These are phyloP conservation scores for Tenthredo mesomela DNA, from an alignment of 2,888 invertebrate species.

Conservation along the genomic window DNA sequence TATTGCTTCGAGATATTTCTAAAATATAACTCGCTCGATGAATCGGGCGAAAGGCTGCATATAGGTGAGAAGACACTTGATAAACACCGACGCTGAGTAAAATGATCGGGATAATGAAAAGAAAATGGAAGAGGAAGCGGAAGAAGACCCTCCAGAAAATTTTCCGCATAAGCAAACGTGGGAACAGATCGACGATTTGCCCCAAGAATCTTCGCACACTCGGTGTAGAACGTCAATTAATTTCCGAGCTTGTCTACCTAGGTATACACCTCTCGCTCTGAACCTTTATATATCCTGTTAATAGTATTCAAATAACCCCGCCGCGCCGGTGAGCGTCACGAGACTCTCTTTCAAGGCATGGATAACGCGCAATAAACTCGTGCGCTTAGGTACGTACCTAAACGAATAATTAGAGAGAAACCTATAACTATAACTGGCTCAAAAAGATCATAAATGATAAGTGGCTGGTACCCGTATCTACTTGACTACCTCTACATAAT, in stretches of 20 bases:
- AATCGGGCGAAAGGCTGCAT: background rate
- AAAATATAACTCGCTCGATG: background rate
- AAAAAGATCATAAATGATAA: conserved; percentile 30
- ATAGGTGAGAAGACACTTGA: background rate
- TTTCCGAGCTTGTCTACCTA: background rate
- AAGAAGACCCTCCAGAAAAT: conserved; percentile 2
- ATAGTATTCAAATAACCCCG: conserved; percentile 24
- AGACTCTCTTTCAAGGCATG: background rate
- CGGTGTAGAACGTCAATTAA: background rate
- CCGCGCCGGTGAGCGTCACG: background rate
- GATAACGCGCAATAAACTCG: conserved; percentile 34
- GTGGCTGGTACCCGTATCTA: background rate
- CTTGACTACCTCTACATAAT: background rate
- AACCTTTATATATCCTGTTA: background rate
- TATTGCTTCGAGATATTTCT: conserved; percentile 6
- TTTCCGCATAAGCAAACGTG: background rate
- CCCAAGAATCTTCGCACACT: background rate
- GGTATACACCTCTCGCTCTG: background rate
- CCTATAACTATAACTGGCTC: background rate
- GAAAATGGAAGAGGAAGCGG: conserved; percentile 3
- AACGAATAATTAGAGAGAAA: conserved; percentile 12
- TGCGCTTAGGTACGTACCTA: background rate
- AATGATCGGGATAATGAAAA: background rate
- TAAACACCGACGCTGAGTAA: background rate
- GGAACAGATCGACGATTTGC: background rate